Percentiles rank a stretch among this genome's conserved stretches.
phyloP scores from a whole-genome alignment of 2,113 vertebrate genomes.

The Xiphophorus maculatus region DNA sequence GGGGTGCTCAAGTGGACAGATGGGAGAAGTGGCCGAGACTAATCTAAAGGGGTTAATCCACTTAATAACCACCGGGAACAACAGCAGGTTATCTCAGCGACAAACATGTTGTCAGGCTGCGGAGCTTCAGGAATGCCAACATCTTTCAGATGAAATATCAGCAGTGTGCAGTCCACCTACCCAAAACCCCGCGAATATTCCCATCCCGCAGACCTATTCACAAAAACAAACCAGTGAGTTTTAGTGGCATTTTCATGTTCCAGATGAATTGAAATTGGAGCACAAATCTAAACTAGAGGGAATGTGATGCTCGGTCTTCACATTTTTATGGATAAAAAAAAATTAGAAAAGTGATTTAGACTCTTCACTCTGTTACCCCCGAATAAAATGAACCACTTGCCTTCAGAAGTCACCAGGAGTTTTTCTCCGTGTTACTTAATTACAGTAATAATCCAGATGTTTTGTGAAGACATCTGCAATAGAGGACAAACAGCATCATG shows the following conservation, averaged over 20 bases:
- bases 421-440: not conserved
- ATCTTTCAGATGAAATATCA: conserved; percentile 24
- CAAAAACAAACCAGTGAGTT: not conserved
- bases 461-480: too few relatives aligned
- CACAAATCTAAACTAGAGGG: not conserved
- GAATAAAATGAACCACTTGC: not conserved
- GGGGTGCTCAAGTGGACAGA: conserved; percentile 64
- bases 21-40: conserved; percentile 69
- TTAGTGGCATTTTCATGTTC: too few relatives aligned
- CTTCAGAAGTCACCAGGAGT: not conserved
- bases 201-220: not conserved
- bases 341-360: not conserved
- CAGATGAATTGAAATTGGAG: not conserved
- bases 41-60: conserved; percentile 76
- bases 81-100: conserved; percentile 52
- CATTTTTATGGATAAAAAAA: not conserved
- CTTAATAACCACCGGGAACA: conserved; percentile 62
- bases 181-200: too few relatives aligned
- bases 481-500: not conserved
- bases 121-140: conserved; percentile 7
- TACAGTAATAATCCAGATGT: not conserved
- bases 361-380: not conserved
- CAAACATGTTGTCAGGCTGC: conserved; percentile 42
- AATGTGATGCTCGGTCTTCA: not conserved
- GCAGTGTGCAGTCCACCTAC: not conserved